Evolutionary conservation across 2,113 vertebrate genomes (phyloP).

Genomic region (Solea solea): DNA sequence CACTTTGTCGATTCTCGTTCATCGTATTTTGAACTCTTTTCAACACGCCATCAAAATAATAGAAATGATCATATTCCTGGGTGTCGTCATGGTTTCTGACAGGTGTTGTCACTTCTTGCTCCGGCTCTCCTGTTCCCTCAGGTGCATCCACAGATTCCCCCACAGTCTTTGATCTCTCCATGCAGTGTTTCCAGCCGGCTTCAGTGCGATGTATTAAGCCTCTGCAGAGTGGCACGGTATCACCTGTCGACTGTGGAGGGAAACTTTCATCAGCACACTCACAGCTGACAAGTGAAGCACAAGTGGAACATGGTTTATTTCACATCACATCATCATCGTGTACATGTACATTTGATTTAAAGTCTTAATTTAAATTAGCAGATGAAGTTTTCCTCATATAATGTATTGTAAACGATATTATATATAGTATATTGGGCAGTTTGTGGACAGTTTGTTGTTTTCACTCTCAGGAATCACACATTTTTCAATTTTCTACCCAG

Average conservation of each 20-base stretch:
- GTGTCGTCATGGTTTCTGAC: background rate
- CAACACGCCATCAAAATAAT: slow-evolving; percentile 62
- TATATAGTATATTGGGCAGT: too few relatives aligned
- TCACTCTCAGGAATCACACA: too few relatives aligned
- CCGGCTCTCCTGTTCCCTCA: background rate
- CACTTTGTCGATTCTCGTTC: background rate
- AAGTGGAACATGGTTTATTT: background rate
- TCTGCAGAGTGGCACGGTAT: background rate
- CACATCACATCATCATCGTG: too few relatives aligned
- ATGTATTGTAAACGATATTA: too few relatives aligned
- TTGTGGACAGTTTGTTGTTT: too few relatives aligned
- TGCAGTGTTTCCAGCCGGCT: slow-evolving; percentile 54
- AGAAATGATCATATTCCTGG: slow-evolving; percentile 48
- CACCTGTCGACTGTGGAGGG: slow-evolving; percentile 33
- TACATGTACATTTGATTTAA: too few relatives aligned
- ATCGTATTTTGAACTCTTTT: slow-evolving; percentile 45
- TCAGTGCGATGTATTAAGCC: slow-evolving; percentile 62
- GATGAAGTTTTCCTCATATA: too few relatives aligned
- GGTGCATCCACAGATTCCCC: background rate
- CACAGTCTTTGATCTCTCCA: slow-evolving; percentile 19
- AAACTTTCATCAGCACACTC: slow-evolving; percentile 12
- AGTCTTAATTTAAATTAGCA: too few relatives aligned
- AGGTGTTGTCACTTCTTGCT: background rate
- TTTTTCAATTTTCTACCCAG: too few relatives aligned
- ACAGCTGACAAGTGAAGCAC: background rate